Evolutionary conservation across 1,140 invertebrate genomes (phyloP).

Genomic region (Musca vetustissima): DNA sequence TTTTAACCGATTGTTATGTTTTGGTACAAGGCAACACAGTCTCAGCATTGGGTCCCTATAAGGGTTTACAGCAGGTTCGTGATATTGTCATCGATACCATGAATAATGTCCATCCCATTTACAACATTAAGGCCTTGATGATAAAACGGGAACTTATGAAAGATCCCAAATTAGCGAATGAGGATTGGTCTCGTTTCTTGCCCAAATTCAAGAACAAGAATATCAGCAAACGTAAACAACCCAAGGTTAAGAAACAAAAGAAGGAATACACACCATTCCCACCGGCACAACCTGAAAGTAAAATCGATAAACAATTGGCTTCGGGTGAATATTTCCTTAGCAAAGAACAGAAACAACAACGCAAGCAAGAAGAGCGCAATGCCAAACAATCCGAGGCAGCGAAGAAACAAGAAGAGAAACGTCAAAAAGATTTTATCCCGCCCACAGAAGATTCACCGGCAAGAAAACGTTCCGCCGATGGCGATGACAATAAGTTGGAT

Average conservation of each 20-base stretch:
- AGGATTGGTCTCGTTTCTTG: slow-evolving; percentile 96
- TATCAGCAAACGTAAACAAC: slow-evolving; percentile 81
- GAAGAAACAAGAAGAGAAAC: slow-evolving; percentile 72
- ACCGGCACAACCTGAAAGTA: slow-evolving; percentile 87
- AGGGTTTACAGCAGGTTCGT: slow-evolving; percentile 89
- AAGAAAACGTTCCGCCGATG: slow-evolving; percentile 32
- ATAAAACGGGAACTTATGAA: slow-evolving; percentile 94
- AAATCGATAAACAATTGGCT: slow-evolving; percentile 92
- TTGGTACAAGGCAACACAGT: slow-evolving; percentile 98
- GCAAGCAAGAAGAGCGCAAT: slow-evolving; percentile 72
- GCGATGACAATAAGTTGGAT: slow-evolving; percentile 36
- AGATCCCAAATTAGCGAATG: slow-evolving; percentile 87
- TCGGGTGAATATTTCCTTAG: slow-evolving; percentile 96
- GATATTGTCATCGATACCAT: slow-evolving; percentile 95
- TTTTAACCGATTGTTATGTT: slow-evolving; percentile 97
- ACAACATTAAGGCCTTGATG: slow-evolving; percentile 98
- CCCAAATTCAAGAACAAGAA: slow-evolving; percentile 96
- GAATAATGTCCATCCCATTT: slow-evolving; percentile 99
- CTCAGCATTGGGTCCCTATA: slow-evolving; percentile 90
- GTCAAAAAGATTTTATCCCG: slow-evolving; percentile 80
- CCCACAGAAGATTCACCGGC: slow-evolving; percentile 65
- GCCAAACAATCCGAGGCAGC: slow-evolving; percentile 71
- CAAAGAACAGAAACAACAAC: slow-evolving; percentile 75
- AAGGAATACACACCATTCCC: slow-evolving; percentile 98
- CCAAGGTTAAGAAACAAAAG: slow-evolving; percentile 82